phyloP scores from a whole-genome alignment of 2,113 vertebrate species.

The Percopsis transmontana region DNA sequence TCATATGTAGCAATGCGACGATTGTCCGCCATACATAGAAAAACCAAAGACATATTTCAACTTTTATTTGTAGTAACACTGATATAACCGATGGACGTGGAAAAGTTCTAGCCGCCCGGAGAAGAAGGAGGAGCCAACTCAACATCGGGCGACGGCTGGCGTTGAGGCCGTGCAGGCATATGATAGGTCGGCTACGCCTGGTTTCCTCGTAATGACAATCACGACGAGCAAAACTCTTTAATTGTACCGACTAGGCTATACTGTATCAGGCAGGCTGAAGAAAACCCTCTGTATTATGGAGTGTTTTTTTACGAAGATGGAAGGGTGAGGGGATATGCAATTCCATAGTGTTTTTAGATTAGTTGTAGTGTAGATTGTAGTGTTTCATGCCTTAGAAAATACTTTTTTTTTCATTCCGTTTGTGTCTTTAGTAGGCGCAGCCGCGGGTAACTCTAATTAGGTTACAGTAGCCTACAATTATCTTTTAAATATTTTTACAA shows the following conservation, averaged over 20 bases:
- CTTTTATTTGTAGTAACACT: not conserved
- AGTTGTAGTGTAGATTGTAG: constrained; percentile 19
- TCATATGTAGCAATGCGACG: too few relatives aligned
- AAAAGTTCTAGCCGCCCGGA: not conserved
- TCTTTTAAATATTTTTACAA: constrained; percentile 36
- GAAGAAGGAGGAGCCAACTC: constrained; percentile 41
- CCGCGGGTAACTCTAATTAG: too few relatives aligned
- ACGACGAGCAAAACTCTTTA: too few relatives aligned
- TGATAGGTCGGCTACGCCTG: constrained; percentile 47
- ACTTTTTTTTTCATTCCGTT: not conserved
- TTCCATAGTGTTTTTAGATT: constrained; percentile 42
- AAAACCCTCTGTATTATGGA: constrained; percentile 29
- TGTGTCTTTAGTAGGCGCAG: too few relatives aligned
- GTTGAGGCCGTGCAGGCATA: constrained; percentile 23
- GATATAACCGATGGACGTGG: not conserved
- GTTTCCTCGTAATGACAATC: too few relatives aligned
- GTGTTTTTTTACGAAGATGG: constrained; percentile 26
- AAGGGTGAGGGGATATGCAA: constrained; percentile 41
- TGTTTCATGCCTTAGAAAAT: not conserved
- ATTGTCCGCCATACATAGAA: too few relatives aligned
- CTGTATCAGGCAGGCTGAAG: constrained; percentile 10
- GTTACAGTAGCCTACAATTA: too few relatives aligned
- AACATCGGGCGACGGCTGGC: constrained; percentile 56
- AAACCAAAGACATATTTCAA: too few relatives aligned
- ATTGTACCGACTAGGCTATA: too few relatives aligned